Evolutionary conservation across 1,140 invertebrate species (phyloP).

Genomic region (Drosophila ohnishii): DNA sequence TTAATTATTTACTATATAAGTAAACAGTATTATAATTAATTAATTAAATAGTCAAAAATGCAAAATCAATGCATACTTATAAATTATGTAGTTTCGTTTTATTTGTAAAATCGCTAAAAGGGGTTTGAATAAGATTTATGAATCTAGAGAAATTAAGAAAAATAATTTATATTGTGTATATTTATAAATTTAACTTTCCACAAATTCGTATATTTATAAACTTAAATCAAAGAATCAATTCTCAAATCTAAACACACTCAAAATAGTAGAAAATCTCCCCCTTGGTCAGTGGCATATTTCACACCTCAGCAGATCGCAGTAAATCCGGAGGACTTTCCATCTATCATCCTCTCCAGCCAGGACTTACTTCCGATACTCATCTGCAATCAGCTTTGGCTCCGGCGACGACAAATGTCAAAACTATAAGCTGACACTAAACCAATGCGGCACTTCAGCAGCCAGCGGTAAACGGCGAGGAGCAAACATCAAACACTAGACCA

Average conservation of each 20-base stretch:
- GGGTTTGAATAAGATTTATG: background rate
- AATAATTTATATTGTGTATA: too few species aligned
- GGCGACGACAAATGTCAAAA: slow-evolving; percentile 66
- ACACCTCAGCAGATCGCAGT: slow-evolving; percentile 50
- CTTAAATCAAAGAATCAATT: slow-evolving; percentile 1
- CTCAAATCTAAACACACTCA: background rate
- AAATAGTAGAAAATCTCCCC: background rate
- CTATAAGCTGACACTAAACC: slow-evolving; percentile 80
- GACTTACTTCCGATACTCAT: slow-evolving; percentile 53
- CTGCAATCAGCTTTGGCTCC: slow-evolving; percentile 45
- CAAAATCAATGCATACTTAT: background rate
- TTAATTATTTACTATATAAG: background rate
- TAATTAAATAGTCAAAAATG: background rate
- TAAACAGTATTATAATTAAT: background rate
- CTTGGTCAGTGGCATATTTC: slow-evolving; percentile 53
- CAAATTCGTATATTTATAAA: background rate
- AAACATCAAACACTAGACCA: slow-evolving; percentile 32
- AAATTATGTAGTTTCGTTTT: background rate
- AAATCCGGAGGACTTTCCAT: slow-evolving; percentile 17
- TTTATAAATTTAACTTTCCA: too few species aligned
- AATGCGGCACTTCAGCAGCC: slow-evolving; percentile 65
- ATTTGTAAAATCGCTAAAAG: background rate
- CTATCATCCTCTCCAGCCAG: slow-evolving; percentile 33
- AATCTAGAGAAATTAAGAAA: too few species aligned
- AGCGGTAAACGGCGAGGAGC: slow-evolving; percentile 48